Percentiles rank a stretch among this genome's conserved stretches.
These are phyloP conservation scores for Polyommatus iphigenia DNA, from an alignment of 2,888 invertebrate genomes.

Conservation along the genomic window DNA sequence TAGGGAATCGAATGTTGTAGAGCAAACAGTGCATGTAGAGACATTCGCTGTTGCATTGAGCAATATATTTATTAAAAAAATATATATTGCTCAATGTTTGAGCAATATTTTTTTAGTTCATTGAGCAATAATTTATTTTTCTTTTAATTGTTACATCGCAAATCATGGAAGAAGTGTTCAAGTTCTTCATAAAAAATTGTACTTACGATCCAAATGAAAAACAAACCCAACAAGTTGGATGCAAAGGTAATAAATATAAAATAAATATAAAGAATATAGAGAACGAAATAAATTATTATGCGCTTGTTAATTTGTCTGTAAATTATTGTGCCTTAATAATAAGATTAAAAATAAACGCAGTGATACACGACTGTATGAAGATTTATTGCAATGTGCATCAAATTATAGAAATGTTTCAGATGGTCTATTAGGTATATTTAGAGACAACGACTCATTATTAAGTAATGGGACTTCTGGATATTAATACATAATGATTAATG, in stretches of 20 bases:
- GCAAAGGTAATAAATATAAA: not conserved
- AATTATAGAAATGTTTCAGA: slow-evolving; percentile 44
- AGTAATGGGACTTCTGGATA: not conserved
- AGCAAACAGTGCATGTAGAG: no score
- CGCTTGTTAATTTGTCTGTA: slow-evolving; percentile 22
- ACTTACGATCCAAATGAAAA: not conserved
- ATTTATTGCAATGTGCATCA: slow-evolving; percentile 48
- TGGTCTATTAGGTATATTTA: slow-evolving; percentile 31
- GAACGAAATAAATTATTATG: not conserved
- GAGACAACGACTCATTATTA: not conserved
- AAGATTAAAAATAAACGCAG: slow-evolving; percentile 56
- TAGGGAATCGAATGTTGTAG: no score
- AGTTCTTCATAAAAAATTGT: no score
- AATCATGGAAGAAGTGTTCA: no score
- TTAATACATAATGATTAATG: not conserved
- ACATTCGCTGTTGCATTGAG: no score
- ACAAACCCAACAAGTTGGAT: not conserved
- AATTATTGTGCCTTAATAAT: slow-evolving; percentile 11
- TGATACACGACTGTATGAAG: slow-evolving; percentile 59
- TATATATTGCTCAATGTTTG: no score
- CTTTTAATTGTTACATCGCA: no score
- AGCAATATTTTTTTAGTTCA: no score
- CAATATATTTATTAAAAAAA: no score
- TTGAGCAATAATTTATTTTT: no score
- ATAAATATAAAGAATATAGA: not conserved